Evolutionary conservation across 64 coral and sea anemone species (phyloP), one percentile per base, ranked within the genome.

Genomic region (Stichodactyla mertensii): DNA sequence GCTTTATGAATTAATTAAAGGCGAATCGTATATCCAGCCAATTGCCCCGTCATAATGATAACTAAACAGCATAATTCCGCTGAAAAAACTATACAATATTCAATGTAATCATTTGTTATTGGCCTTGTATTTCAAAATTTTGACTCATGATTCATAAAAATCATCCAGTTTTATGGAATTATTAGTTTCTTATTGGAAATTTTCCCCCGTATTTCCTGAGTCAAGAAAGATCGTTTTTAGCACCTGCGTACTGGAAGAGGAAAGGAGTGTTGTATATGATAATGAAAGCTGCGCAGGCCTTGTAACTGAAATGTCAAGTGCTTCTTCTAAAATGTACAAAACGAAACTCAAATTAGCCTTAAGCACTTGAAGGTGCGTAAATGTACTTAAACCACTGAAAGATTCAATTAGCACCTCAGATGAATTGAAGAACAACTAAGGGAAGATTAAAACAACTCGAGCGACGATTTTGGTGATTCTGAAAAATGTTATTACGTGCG

Each of bases 1-100:
- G 11, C 69, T 31, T 74, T 31, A 74, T 26, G 12, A 74, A 74
- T 31, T 74, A 74, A 74, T 74, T 74, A 74, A 74, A n/a, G 69
- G 19, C n/a, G 19, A 69, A 69, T 69, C 19, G 19, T n/a, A 69
- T 27, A 74, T 10, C 12, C 5, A 9, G 20, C 69, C 69, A 74
- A 31, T 9, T 27, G 4, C 9, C 4, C 26, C 26, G 69, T 26
- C 4, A 27, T 74, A 7, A 74, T 74, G 19, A 74, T 66, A 31
- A 31, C 0, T 74, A 1, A 11, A 58, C 14, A 58, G 56, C 14
- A 9, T 11, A 15, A 58, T 58, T 58, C 56, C 36, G 36, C 36
- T 45, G 36, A 45, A 45, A 45, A 45, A 45, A 45, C 3, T 45
- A 45, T 45, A 4, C 36, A 45, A 45, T 45, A 45, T 45, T 45